Percentiles rank a stretch among this genome's conserved stretches.
Conservation (phyloP, 37 sponge, comb jelly and placozoan genomes). For the Petrosia ficiformis region DNA sequence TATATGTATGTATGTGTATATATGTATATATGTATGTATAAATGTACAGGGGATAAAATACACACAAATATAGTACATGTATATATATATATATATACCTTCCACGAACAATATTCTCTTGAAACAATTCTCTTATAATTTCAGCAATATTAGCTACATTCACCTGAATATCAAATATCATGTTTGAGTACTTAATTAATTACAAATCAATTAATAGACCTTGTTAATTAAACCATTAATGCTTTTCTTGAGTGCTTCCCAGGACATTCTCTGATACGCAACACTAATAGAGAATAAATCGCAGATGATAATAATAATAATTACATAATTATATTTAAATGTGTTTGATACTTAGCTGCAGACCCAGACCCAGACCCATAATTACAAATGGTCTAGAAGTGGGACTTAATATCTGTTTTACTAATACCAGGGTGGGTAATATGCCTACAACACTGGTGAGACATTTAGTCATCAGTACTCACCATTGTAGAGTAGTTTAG, state of each 20-base stretch:
- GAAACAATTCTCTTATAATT: conserved; percentile 85
- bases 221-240: conserved; percentile 98
- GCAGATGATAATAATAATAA: neutral
- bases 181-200: neutral
- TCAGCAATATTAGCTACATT: conserved; percentile 87
- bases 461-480: too few species aligned
- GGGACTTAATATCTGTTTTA: too few species aligned
- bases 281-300: conserved; percentile 41
- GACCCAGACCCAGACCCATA: too few species aligned
- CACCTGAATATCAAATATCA: conserved; percentile 43
- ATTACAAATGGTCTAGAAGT: too few species aligned
- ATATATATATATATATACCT: conserved; percentile 30
- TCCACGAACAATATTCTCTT: conserved; percentile 95
- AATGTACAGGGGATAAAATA: neutral
- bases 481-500: neutral
- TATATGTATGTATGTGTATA: neutral
- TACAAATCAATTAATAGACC: conserved; percentile 22
- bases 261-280: conserved; percentile 87
- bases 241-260: conserved; percentile 98
- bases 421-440: too few species aligned
- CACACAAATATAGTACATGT: neutral
- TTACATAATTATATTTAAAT: too few species aligned
- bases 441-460: too few species aligned
- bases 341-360: too few species aligned
- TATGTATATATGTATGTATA: neutral